These are phyloP conservation scores for Anoplophora glabripennis DNA, from an alignment of 1,140 invertebrate species.

Conservation along the genomic window DNA sequence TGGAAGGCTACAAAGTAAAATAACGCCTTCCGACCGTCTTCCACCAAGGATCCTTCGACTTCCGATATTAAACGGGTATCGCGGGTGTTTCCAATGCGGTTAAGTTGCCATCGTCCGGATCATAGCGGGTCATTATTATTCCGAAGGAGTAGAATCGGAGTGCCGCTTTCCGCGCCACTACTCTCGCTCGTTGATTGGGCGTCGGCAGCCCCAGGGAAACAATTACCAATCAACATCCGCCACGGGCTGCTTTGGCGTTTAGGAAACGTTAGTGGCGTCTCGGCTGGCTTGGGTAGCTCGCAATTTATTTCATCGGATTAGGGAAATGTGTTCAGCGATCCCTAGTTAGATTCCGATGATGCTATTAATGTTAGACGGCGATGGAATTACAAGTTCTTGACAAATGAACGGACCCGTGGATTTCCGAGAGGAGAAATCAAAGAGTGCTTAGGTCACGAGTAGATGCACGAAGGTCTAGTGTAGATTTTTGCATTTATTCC, in stretches of 20 bases:
- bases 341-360: slow-evolving; percentile 31
- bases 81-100: slow-evolving; percentile 10
- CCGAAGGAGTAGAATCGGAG: slow-evolving; percentile 36
- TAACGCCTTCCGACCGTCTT: too few species aligned
- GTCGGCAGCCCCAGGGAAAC: slow-evolving; percentile 36
- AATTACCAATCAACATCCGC: slow-evolving; percentile 48
- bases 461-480: too few species aligned
- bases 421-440: too few species aligned
- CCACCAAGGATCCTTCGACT: too few species aligned
- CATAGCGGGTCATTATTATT: slow-evolving; percentile 34
- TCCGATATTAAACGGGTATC: too few species aligned
- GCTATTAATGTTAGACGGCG: slow-evolving; percentile 30
- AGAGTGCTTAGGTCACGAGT: too few species aligned
- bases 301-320: slow-evolving; percentile 43
- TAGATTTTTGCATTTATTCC: too few species aligned
- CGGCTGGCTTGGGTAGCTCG: slow-evolving; percentile 18
- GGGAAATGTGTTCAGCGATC: slow-evolving; percentile 38
- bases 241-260: slow-evolving; percentile 25
- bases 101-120: slow-evolving; percentile 22
- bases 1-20: too few species aligned
- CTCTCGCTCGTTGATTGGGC: slow-evolving; percentile 43
- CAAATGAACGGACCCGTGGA: too few species aligned
- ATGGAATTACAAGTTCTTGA: slow-evolving; percentile 12
- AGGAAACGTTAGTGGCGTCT: slow-evolving; percentile 6
- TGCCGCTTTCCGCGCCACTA: slow-evolving; percentile 45